A percentile compares a stretch with the other conserved stretches of the same genome.
These are phyloP conservation scores for Nemapogon koenigi DNA, from an alignment of 2,888 invertebrate genomes.

Conservation along the genomic window DNA sequence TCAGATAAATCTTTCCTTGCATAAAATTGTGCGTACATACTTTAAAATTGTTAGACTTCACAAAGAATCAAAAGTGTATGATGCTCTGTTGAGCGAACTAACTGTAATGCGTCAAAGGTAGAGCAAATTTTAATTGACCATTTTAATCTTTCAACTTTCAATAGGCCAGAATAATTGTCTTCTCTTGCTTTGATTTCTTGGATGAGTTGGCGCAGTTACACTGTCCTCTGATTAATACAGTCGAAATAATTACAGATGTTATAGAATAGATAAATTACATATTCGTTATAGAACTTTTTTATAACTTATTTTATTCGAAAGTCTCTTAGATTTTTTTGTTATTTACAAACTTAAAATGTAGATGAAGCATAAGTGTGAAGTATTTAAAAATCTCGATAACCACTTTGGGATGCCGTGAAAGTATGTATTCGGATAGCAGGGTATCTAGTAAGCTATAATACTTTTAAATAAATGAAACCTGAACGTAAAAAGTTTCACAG, in stretches of 20 bases:
- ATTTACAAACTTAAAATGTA: too few species aligned
- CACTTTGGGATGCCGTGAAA: too few species aligned
- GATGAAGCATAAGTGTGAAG: too few species aligned
- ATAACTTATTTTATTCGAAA: too few species aligned
- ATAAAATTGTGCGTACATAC: too few species aligned
- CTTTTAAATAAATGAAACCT: neutral
- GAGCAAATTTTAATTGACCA: constrained; percentile 44
- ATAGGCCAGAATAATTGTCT: constrained; percentile 15
- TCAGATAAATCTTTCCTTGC: too few species aligned
- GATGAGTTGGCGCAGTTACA: constrained; percentile 20
- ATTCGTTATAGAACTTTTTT: too few species aligned
- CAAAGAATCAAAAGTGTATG: neutral
- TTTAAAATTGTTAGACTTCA: too few species aligned
- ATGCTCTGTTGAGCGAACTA: constrained; percentile 1
- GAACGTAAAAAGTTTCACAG: neutral
- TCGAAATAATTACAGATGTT: constrained; percentile 1
- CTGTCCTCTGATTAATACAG: too few species aligned
- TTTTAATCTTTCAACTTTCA: constrained; percentile 14
- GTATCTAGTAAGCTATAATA: neutral
- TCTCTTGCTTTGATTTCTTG: constrained; percentile 34
- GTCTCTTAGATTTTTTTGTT: too few species aligned
- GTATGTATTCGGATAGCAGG: too few species aligned
- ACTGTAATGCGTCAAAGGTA: constrained; percentile 12
- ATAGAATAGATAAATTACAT: neutral
- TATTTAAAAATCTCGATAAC: too few species aligned